Evolutionary conservation across 2,888 invertebrate species (phyloP), one percentile per base, ranked within the genome.

Genomic region (Tuberolachnus salignus): DNA sequence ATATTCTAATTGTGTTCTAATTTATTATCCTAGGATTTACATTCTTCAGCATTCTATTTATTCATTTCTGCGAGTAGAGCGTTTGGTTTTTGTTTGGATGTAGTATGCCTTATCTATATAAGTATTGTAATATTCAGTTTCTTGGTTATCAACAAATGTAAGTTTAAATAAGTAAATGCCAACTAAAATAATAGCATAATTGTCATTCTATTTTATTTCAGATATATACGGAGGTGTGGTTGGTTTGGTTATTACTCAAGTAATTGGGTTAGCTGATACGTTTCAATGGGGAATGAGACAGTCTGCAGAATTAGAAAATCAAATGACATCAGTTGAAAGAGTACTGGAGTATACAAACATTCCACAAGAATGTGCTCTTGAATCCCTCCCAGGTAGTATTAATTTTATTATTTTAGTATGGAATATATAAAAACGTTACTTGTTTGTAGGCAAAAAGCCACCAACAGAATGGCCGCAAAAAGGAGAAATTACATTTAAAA

Each of bases 211-310:
- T 53, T 19, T 8, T n/a, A n/a, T 53, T 70, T 70, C 11, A 81
- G 81, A 44, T 10, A 74, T 64, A 3, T 80, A 63, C 49, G 92
- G 92, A 19, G 93, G 93, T 46, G 90, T 91, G 84, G 92, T 93
- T 8, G 93, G 93, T 42, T 85, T 94, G 75, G 92, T 92, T 14
- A 92, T 94, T 73, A 93, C 93, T 0, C 92, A 93, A 84, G 91
- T 92, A 19, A 91, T 93, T 86, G 90, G 90, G 0, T 88, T 94
- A 80, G 92, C 92, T 0, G 92, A 92, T 11, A 91, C 91, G 90
- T 90, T 92, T 85, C 92, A 92, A 84, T 97, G 95, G 94, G 95
- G 94, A 42, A 94, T 97, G 90, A 88, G 96, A 13, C 96, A 97
- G 85, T 94, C 94, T 83, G 94, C 95, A 0, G 96, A 97, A 85